Conservation (phyloP, 2,113 vertebrate species). For the Gymnocephalus cernua region DNA sequence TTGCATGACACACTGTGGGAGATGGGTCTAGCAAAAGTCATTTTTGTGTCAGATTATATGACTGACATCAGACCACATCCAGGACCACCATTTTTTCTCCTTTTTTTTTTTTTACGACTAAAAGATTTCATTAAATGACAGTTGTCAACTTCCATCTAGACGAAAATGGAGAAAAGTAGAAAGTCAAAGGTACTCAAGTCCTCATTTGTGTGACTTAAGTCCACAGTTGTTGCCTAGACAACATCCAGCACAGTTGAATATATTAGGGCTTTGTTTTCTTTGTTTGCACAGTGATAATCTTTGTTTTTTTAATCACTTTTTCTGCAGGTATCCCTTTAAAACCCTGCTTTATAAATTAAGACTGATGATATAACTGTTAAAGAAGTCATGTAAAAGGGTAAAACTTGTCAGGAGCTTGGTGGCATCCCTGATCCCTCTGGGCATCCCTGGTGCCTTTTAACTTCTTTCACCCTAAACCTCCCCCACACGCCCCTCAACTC, state of each 20-base stretch:
- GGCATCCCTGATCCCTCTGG: slow-evolving; percentile 27
- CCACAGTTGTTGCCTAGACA: background rate
- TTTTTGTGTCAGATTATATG: background rate
- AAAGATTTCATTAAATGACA: background rate
- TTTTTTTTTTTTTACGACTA: background rate
- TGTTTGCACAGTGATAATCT: background rate
- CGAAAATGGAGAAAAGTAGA: background rate
- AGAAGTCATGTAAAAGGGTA: background rate
- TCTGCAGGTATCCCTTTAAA: background rate
- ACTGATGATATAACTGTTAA: background rate
- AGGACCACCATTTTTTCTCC: background rate
- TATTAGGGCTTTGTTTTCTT: background rate
- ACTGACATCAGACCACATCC: background rate
- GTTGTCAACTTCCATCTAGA: background rate
- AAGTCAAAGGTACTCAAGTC: background rate
- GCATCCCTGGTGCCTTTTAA: slow-evolving; percentile 34
- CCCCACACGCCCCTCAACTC: background rate
- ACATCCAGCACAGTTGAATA: background rate
- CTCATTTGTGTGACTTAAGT: background rate
- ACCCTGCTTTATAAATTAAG: background rate
- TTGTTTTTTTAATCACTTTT: background rate
- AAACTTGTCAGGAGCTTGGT: slow-evolving; percentile 18
- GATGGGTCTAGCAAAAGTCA: background rate
- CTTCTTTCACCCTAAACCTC: slow-evolving; percentile 8
- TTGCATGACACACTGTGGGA: background rate